Base-by-base conservation (phyloP, 2,888 invertebrate species). In the Formica aserva region DNA sequence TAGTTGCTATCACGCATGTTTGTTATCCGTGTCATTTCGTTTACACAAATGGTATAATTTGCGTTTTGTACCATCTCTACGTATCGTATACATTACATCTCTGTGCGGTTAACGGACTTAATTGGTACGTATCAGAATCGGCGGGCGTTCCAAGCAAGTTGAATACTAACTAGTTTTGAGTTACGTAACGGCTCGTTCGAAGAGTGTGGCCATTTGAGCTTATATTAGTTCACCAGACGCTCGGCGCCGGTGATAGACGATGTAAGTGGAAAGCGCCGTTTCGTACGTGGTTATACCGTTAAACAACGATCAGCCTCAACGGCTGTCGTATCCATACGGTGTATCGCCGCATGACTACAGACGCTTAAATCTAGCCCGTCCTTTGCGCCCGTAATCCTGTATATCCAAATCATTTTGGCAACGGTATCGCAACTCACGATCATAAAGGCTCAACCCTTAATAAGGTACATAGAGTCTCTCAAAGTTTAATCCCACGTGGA, bases 151-250 rank as follows among this genome's bases (percentile, higher is more conserved):
- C 55, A 35, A 41, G n/a, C 48, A 67, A 57, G 71, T 76, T 83
- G 85, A 82, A 85, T 75, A 22, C 63, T 71, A 81, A 85, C 84
- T 52, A 72, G 67, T 48, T 75, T 26, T 83, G 74, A 85, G 75
- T 75, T 81, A 80, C 67, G 82, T 78, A 89, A 86, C 72, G 66
- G 67, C 57, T n/a, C 52, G 13, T 35, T n/a, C 75, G 62, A 85
- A 82, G 66, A 88, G 74, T 85, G 82, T 78, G 62, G 63, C 66
- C 77, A 67, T 84, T 85, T 32, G 80, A 45, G 84, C 81, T 84
- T 81, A 85, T 87, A 82, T 89, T 85, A 87, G 86, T 80, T 86
- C 57, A 60, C 71, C 52, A 67, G 62, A 80, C 78, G 76, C 76
- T 83, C 76, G 45, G 55, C 69, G n/a, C 15, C n/a, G 48, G 62